A percentile compares a stretch with the other conserved stretches of the same genome.
These are phyloP conservation scores for Saccopteryx bilineata DNA, from an alignment of 2,113 vertebrate species.

Conservation along the genomic window DNA sequence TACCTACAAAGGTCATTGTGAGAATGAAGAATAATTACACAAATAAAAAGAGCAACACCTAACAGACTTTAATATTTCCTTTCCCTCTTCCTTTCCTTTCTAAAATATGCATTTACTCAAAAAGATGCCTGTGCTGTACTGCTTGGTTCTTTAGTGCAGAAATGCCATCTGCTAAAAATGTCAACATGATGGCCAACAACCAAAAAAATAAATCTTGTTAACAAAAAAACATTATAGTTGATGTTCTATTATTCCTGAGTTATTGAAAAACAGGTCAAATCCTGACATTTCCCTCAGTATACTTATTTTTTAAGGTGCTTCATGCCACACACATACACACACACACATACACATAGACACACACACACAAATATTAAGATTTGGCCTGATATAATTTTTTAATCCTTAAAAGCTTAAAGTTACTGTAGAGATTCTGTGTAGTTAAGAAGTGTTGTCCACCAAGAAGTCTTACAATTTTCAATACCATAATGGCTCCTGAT, in stretches of 20 bases:
- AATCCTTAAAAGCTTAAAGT: neutral
- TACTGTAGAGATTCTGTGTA: neutral
- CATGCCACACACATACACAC: neutral
- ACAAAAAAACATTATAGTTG: neutral
- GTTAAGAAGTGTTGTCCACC: neutral
- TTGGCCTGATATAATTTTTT: neutral
- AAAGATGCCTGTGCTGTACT: neutral
- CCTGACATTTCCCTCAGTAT: neutral
- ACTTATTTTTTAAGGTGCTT: conserved; percentile 7
- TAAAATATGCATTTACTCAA: neutral
- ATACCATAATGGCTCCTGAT: neutral
- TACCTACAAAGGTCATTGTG: neutral
- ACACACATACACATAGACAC: neutral
- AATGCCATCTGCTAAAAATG: conserved; percentile 72
- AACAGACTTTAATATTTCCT: neutral
- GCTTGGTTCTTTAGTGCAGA: conserved; percentile 37
- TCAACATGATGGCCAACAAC: neutral
- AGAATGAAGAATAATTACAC: neutral
- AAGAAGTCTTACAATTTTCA: neutral
- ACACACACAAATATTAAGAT: neutral
- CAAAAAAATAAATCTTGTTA: conserved; percentile 28
- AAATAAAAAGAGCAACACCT: neutral
- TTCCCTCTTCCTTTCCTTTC: conserved; percentile 10
- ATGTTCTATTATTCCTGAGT: neutral
- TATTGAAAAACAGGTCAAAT: neutral